Conservation (phyloP, 2,888 invertebrate genomes). For the Eumacrocentrus americanus region DNA sequence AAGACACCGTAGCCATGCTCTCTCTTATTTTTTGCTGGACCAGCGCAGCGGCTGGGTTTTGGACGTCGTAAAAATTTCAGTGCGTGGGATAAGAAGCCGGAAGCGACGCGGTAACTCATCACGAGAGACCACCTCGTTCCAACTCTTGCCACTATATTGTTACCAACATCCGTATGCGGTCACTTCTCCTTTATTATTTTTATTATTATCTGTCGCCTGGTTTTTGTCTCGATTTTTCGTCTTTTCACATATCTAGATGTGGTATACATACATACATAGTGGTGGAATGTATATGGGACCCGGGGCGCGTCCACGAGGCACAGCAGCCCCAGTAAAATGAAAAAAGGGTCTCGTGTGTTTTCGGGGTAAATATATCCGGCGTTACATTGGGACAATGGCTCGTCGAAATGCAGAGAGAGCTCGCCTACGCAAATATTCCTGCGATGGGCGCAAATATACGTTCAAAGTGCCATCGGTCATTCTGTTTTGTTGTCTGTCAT, state of each 20-base stretch:
- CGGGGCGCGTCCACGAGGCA: too few relatives aligned
- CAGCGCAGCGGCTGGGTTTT: too few relatives aligned
- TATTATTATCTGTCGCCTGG: neutral
- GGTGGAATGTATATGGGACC: too few relatives aligned
- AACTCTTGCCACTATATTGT: too few relatives aligned
- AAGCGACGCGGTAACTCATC: constrained; percentile 39
- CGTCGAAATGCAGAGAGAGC: constrained; percentile 5
- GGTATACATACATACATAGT: too few relatives aligned
- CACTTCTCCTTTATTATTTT: constrained; percentile 1
- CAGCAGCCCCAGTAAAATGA: neutral
- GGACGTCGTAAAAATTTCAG: constrained; percentile 27
- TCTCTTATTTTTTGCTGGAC: constrained; percentile 20
- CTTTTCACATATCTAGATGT: too few relatives aligned
- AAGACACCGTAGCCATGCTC: constrained; percentile 34
- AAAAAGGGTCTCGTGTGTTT: neutral
- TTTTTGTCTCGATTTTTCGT: neutral
- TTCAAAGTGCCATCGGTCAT: constrained; percentile 8
- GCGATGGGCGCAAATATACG: constrained; percentile 9
- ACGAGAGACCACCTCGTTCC: constrained; percentile 23
- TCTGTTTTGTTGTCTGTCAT: neutral
- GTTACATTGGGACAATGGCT: neutral
- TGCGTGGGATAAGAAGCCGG: constrained; percentile 49
- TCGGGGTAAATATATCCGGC: constrained; percentile 3
- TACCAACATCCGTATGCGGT: too few relatives aligned
- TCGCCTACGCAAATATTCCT: neutral